Base-by-base conservation (phyloP, 2,888 invertebrate species). In the Hirtodrosophila confusa region DNA sequence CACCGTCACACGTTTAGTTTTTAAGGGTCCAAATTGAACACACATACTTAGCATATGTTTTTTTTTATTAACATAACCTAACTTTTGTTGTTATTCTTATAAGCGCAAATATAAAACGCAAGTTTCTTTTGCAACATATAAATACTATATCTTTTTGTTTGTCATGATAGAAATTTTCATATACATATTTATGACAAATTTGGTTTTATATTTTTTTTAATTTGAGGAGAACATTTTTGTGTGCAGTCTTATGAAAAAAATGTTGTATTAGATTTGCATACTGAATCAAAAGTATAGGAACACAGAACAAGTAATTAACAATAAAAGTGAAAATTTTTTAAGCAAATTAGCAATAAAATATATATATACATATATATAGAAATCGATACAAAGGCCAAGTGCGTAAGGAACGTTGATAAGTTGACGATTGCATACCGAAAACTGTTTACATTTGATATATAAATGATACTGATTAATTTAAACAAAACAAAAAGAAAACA, bases 361-460 rank as follows among this genome's bases (percentile, higher is more conserved):
- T 47, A 40, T 55, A 68, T 47, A 70, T 73, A 71, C 61, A 58
- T 54, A 49, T 55, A 61, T 71, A 40, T 64, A 75, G 53, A 75
- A 60, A 63, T 56, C 29, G 50, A 75, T 54, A 57, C 56, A 65
- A 73, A 57, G 58, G 74, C 72, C 61, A 72, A 72, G 68, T 68
- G 74, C 58, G 47, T 40, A 61, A 61, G 58, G 55, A 73, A 65
- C 56, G 70, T 73, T 70, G 61, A 75, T 47, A 69, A 61, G 61
- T 69, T 75, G 75, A 70, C 36, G 51, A 69, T 37, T 60, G 51
- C 75, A 71, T 66, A 75, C 57, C 61, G 55, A 51, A 62, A 64
- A 74, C 62, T 86, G 86, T 80, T 80, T 86, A 79, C 73, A 86
- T 68, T 86, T 83, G 79, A 86, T 73, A 66, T 69, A 65, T 44